phyloP scores from a whole-genome alignment of 1,140 invertebrate genomes.

The Drosophila nannoptera region DNA sequence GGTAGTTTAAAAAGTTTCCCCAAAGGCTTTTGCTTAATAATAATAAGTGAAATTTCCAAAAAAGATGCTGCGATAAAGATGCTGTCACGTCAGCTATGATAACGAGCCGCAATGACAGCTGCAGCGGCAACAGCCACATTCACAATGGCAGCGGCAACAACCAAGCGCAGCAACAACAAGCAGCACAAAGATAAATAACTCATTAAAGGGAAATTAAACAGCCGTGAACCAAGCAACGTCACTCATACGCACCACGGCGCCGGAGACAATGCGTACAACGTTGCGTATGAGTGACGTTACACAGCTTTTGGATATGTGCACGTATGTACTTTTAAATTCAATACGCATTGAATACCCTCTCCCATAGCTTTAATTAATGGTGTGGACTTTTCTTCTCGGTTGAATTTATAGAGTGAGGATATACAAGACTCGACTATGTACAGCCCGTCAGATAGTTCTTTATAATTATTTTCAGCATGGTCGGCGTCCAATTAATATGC shows the following conservation, averaged over 20 bases:
- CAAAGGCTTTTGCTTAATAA: constrained; percentile 31
- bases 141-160: constrained; percentile 15
- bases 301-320: constrained; percentile 41
- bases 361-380: not conserved
- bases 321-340: constrained; percentile 1
- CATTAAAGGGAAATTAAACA: constrained; percentile 74
- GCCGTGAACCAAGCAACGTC: constrained; percentile 63
- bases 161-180: not conserved
- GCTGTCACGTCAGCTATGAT: constrained; percentile 55
- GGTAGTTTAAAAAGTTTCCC: not conserved
- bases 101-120: constrained; percentile 34
- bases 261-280: constrained; percentile 27
- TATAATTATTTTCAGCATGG: constrained; percentile 7
- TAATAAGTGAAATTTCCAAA: constrained; percentile 36
- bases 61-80: constrained; percentile 29
- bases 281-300: constrained; percentile 59
- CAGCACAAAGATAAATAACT: constrained; percentile 67
- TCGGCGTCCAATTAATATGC: not conserved
- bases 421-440: not conserved
- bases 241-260: constrained; percentile 60
- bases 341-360: not conserved
- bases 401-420: not conserved
- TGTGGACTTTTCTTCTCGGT: not conserved
- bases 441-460: not conserved
- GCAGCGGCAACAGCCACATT: constrained; percentile 4